These are phyloP conservation scores for Myotis planiceps DNA, from an alignment of 2,797 vertebrate genomes.

Conservation along the genomic window DNA sequence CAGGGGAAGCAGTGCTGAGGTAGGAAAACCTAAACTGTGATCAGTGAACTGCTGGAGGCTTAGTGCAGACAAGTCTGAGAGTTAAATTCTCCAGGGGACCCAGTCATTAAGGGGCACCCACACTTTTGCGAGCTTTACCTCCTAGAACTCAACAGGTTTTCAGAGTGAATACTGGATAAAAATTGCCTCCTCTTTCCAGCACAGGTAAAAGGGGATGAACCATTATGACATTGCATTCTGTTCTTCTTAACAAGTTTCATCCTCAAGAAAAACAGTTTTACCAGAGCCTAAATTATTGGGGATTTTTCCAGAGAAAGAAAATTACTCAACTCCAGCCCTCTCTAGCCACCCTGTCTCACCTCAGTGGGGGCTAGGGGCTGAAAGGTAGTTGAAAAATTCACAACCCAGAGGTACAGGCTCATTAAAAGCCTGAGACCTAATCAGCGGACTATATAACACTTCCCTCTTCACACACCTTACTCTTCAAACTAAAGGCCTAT, in stretches of 20 bases:
- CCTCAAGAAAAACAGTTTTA: neutral
- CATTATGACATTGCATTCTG: neutral
- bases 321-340: neutral
- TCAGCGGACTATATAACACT: neutral
- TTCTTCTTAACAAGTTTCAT: neutral
- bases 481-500: neutral
- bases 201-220: neutral
- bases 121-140: neutral
- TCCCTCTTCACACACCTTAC: neutral
- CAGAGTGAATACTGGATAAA: neutral
- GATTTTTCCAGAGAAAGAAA: neutral
- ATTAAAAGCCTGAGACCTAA: neutral
- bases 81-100: neutral
- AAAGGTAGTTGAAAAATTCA: neutral
- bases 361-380: neutral
- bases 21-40: neutral
- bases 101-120: neutral
- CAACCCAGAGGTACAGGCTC: neutral
- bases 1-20: rapidly evolving
- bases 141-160: neutral
- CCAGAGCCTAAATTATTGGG: neutral
- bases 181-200: neutral
- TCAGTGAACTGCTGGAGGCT: neutral
- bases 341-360: neutral
- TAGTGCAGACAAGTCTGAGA: neutral